Conservation (phyloP, 2,113 vertebrate genomes). For the Motacilla tschutschensis region DNA sequence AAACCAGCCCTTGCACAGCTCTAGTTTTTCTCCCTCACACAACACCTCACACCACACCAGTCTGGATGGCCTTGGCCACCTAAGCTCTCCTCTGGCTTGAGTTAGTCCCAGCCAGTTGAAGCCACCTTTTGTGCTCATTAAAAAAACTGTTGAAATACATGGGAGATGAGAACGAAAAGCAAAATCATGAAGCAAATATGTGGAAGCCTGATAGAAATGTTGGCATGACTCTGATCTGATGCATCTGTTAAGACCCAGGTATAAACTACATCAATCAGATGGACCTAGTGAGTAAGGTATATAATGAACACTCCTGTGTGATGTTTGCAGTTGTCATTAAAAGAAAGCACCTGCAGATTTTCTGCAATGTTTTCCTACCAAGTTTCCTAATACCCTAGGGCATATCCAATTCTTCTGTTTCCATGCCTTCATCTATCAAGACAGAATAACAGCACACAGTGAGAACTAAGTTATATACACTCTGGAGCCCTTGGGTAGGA, state of each 20-base stretch:
- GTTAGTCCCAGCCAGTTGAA: background rate
- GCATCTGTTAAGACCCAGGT: background rate
- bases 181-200: background rate
- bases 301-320: background rate
- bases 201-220: background rate
- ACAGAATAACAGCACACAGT: background rate
- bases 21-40: background rate
- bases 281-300: background rate
- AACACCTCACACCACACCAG: background rate
- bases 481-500: background rate
- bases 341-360: background rate
- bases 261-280: background rate
- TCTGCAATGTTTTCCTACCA: background rate
- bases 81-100: background rate
- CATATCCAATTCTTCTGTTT: background rate
- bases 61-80: background rate
- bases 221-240: background rate
- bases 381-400: background rate
- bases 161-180: background rate
- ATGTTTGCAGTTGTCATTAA: background rate
- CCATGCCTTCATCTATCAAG: background rate
- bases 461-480: background rate
- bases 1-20: background rate
- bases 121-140: background rate
- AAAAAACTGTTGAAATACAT: background rate